phyloP scores from a whole-genome alignment of 2,797 vertebrate genomes.

The Leptatherina wallacei region DNA sequence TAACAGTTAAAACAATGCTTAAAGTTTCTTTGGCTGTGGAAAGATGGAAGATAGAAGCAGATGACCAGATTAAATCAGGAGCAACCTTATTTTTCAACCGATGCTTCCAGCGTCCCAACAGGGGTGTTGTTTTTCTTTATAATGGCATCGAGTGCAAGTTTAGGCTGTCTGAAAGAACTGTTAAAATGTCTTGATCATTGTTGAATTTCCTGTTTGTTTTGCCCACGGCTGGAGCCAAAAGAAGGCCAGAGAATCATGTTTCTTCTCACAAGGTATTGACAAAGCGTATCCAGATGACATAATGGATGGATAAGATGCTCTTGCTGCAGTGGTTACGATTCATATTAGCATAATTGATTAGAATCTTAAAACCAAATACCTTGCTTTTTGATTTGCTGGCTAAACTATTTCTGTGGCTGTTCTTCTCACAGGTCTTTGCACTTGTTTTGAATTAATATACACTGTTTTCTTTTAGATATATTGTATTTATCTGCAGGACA shows the following conservation, averaged over 20 bases:
- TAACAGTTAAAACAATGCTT: conserved; percentile 58
- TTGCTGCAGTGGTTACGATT: conserved; percentile 30
- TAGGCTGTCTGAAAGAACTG: conserved; percentile 39
- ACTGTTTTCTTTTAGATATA: neutral
- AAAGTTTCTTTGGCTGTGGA: conserved; percentile 47
- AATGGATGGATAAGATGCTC: conserved; percentile 1
- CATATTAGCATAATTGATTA: conserved; percentile 25
- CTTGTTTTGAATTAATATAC: too few species aligned
- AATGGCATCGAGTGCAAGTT: conserved; percentile 48
- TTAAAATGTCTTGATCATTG: conserved; percentile 53
- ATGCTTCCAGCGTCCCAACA: conserved; percentile 41
- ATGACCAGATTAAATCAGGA: conserved; percentile 58
- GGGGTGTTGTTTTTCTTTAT: conserved; percentile 49
- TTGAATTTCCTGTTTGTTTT: conserved; percentile 41
- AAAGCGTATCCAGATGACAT: conserved; percentile 37
- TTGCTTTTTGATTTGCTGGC: neutral
- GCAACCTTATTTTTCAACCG: conserved; percentile 37
- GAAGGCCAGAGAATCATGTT: conserved; percentile 25
- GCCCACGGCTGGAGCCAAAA: conserved; percentile 37
- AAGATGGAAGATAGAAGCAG: conserved; percentile 42
- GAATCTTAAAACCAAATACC: conserved; percentile 18
- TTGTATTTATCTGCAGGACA: neutral
- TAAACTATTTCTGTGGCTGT: neutral
- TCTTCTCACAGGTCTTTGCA: neutral
- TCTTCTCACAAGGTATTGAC: conserved; percentile 24